Conservation (phyloP, 1,140 invertebrate species). For the Anadara kagoshimensis region DNA sequence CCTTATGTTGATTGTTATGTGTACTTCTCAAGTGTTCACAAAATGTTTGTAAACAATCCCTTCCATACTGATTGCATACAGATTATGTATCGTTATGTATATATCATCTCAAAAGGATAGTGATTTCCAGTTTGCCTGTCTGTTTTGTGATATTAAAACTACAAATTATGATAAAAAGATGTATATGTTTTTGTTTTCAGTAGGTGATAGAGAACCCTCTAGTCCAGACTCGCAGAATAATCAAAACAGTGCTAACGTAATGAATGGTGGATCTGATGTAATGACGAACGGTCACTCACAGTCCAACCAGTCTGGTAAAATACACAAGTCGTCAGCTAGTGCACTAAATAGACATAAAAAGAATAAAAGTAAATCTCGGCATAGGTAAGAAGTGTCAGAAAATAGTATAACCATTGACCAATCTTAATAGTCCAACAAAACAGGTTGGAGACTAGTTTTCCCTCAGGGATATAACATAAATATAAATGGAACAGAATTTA, state of each 20-base stretch:
- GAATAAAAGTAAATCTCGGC: conserved; percentile 71
- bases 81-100: no score
- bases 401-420: no score
- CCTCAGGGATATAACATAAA: not conserved
- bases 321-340: conserved; percentile 68
- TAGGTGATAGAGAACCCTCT: conserved; percentile 76
- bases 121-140: no score
- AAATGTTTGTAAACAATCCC: no score
- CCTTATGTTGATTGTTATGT: no score
- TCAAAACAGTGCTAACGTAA: conserved; percentile 81
- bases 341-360: conserved; percentile 70
- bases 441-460: not conserved
- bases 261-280: conserved; percentile 7
- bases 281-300: conserved; percentile 74
- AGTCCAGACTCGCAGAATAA: conserved; percentile 92
- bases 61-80: no score
- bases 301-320: conserved; percentile 70
- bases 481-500: not conserved
- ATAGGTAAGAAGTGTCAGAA: conserved; percentile 56
- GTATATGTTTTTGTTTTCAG: not conserved
- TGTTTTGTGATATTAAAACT: no score
- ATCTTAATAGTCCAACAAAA: no score
- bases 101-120: no score
- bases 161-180: no score
- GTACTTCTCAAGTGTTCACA: no score